Evolutionary conservation across 1,140 invertebrate genomes (phyloP), one percentile per base, ranked within the genome.

Genomic region (Bathynomus jamesi): DNA sequence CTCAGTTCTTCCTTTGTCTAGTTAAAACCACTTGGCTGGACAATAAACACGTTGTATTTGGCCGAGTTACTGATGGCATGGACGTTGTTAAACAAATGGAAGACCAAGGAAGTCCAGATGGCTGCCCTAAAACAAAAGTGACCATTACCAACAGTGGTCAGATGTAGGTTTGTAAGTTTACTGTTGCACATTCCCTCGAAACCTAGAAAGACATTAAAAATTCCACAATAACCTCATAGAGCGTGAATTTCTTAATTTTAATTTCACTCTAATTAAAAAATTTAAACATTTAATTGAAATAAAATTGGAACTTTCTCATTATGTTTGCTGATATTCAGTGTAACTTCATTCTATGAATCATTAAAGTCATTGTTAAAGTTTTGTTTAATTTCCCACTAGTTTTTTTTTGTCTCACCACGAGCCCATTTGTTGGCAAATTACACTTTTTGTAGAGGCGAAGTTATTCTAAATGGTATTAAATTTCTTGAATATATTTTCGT

Each of bases 1-100:
- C 95, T 78, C 97, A 99, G 84, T 99, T 99, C 85, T 99, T 99
- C 80, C 92, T 99, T 27, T 95, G 94, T 3, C 87, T 90, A 17
- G 90, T 88, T 0, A 87, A 90, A 21, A 73, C 66, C 4, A 28
- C 61, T 24, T 74, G 68, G 82, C 79, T 98, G 28, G 91, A 98
- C 82, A 89, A 89, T 11, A 90, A 86, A 30, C 95, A 98, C 83
- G 92, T 96, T 2, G 93, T 94, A 28, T 95, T 98, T 82, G 96
- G 95, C 0, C 85, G 85, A 73, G 90, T 95, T 10, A 78, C 87
- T 7, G 89, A 87, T 79, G 92, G 92, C 21, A 81, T 91, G 78
- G 80, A 78, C 61, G 82, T 90, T 4, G 81, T 91, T 0, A 81
- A 81, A 5, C 89, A 91, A 81, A 85, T 93, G 29, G 76, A 77